A percentile compares a stretch with the other conserved stretches of the same genome.
Conservation (phyloP, 2,888 invertebrate genomes). For the Drosophila bunnanda region DNA sequence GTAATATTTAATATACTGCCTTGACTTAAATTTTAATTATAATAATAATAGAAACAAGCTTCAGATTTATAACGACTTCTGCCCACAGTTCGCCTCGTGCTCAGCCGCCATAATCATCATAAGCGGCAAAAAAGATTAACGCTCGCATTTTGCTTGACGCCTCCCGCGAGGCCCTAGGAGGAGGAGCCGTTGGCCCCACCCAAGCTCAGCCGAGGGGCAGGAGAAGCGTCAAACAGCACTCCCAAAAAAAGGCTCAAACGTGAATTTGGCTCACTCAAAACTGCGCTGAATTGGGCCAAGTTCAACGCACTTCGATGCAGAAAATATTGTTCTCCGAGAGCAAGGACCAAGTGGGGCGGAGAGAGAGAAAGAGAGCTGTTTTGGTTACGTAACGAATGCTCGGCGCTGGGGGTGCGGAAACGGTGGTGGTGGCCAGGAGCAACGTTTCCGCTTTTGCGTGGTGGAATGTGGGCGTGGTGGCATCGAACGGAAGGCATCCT, state of each 20-base stretch:
- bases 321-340: slow-evolving; percentile 20
- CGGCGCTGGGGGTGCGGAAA: slow-evolving; percentile 31
- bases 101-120: slow-evolving; percentile 42
- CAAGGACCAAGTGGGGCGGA: slow-evolving; percentile 7
- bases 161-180: slow-evolving; percentile 31
- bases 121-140: slow-evolving; percentile 65
- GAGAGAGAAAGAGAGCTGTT: slow-evolving; percentile 20
- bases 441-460: slow-evolving; percentile 48
- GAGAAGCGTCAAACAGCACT: background rate
- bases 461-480: slow-evolving; percentile 70
- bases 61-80: background rate
- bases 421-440: slow-evolving; percentile 17
- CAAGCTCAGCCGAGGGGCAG: background rate
- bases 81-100: slow-evolving; percentile 52
- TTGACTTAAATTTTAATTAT: no score
- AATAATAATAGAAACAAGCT: background rate
- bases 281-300: slow-evolving; percentile 52
- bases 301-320: slow-evolving; percentile 64
- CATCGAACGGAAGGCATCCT: slow-evolving; percentile 13
- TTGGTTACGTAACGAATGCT: slow-evolving; percentile 69
- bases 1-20: background rate
- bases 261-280: slow-evolving; percentile 60
- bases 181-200: background rate
- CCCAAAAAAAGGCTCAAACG: slow-evolving; percentile 1
- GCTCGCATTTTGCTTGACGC: slow-evolving; percentile 63